phyloP scores from a whole-genome alignment of 2,888 invertebrate species.

The Drosophila kanekoi region DNA sequence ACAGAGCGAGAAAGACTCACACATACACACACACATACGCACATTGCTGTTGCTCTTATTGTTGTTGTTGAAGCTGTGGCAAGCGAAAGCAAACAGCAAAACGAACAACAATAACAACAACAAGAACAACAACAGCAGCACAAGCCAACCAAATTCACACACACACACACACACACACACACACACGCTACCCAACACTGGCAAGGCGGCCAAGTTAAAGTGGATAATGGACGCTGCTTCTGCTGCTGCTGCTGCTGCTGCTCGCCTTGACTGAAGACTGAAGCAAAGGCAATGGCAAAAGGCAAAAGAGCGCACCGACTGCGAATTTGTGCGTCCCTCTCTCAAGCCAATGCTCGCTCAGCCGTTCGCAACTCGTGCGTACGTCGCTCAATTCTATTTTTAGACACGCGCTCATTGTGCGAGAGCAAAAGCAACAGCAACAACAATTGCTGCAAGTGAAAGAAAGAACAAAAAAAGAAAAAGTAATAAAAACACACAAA shows the following conservation, averaged over 20 bases:
- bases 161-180: slow-evolving; percentile 29
- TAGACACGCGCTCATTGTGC: slow-evolving; percentile 59
- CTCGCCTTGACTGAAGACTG: slow-evolving; percentile 34
- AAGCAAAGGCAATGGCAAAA: slow-evolving; percentile 39
- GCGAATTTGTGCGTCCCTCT: slow-evolving; percentile 27
- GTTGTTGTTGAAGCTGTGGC: slow-evolving; percentile 55
- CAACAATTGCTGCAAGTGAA: slow-evolving; percentile 36
- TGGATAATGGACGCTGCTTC: slow-evolving; percentile 71
- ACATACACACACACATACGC: slow-evolving; percentile 34
- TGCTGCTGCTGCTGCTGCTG: slow-evolving; percentile 7
- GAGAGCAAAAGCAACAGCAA: slow-evolving; percentile 34
- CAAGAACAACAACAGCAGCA: slow-evolving; percentile 25
- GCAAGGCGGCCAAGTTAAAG: slow-evolving; percentile 70
- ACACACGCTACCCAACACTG: slow-evolving; percentile 23
- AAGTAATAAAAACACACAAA: slow-evolving; percentile 29
- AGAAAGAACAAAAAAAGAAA: slow-evolving; percentile 20
- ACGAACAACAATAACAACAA: slow-evolving; percentile 67
- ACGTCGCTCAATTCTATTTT: slow-evolving; percentile 68
- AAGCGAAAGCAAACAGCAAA: slow-evolving; percentile 73
- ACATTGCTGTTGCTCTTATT: slow-evolving; percentile 44
- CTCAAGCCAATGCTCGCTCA: slow-evolving; percentile 1
- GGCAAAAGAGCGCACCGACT: slow-evolving; percentile 53
- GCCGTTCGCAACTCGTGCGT: slow-evolving; percentile 40
- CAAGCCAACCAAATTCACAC: slow-evolving; percentile 43
- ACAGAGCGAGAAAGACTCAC: slow-evolving; percentile 23